phyloP scores from a whole-genome alignment of 2,797 vertebrate species.

The Leptodactylus fallax region DNA sequence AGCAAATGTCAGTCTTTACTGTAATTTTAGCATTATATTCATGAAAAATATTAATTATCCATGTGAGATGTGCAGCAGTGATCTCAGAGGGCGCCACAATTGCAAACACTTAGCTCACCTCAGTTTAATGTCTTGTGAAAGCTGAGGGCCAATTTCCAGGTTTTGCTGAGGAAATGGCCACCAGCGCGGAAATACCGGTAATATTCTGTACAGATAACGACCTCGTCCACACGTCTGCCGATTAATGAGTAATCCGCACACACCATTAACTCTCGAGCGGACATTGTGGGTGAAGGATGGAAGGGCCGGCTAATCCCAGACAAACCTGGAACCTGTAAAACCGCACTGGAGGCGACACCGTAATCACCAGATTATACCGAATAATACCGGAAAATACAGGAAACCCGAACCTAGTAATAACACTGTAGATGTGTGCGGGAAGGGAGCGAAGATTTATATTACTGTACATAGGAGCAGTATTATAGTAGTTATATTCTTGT shows the following conservation, averaged over 20 bases:
- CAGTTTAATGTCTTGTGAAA: not conserved
- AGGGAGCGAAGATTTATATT: no score
- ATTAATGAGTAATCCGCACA: slow-evolving; percentile 48
- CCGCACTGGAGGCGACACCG: not conserved
- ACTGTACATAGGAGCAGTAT: not conserved
- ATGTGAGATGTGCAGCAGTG: no score
- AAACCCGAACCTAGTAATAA: no score
- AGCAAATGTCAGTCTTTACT: not conserved
- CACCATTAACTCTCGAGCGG: slow-evolving; percentile 13
- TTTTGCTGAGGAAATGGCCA: not conserved
- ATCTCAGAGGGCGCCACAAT: not conserved
- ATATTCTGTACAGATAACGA: not conserved
- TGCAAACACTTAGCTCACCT: not conserved
- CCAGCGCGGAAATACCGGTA: not conserved
- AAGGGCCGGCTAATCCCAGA: not conserved
- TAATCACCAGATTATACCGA: no score
- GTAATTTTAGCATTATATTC: not conserved
- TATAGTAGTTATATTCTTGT: not conserved
- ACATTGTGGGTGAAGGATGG: not conserved
- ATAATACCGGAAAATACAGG: no score
- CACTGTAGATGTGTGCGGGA: no score
- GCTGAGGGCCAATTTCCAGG: not conserved
- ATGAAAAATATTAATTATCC: not conserved
- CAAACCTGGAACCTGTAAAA: not conserved
- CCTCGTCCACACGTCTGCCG: slow-evolving; percentile 7